Evolutionary conservation across 1,140 invertebrate species (phyloP), one percentile per base, ranked within the genome.

Genomic region (Pseudomyrmex cubaensis): DNA sequence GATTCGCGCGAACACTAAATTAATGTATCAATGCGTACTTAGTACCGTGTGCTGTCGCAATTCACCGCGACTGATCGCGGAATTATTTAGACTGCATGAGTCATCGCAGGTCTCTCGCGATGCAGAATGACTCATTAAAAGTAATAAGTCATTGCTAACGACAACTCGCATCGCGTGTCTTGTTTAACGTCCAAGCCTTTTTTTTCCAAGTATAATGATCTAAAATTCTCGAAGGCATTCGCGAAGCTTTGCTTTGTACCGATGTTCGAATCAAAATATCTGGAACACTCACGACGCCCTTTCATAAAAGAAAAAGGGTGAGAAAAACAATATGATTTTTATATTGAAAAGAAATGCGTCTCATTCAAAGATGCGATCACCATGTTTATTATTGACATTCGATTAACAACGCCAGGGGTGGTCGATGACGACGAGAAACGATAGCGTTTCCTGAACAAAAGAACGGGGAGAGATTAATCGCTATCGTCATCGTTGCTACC

Each of bases 391-490:
- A 80, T 80, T 66, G 66, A 80, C 76, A 72, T 57, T 84, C 83
- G 83, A 84, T 84, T 84, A 84, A 82, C 76, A 66, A 80, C 35
- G 46, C 50, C 83, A 35, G 10, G 7, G 12, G 25, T 44, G 56
- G 57, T 46, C 64, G 64, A 35, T 25, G 13, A 61, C 75, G 56
- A 12, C 52, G 82, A 61, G 54, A 80, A 80, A 46, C 82, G 83
- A 84, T 70, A 72, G 52, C 83, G 25, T 25, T 82, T 80, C 8
- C 50, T n/a, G 63, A 70, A 84, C 64, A 80, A 82, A 84, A 67
- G 63, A 63, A 52, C 57, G 35, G 64, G 63, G 22, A 46, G 64
- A 52, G 66, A 25, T 78, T 22, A 54, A 83, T 62, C 46, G 44
- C 44, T 54, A 52, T 7, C 46, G 52, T 7, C 52, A 22, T 20